A percentile compares a stretch with the other conserved stretches of the same genome.
Evolutionary conservation across 1,140 invertebrate species (phyloP).

Genomic region (Melipona quadrifasciata): DNA sequence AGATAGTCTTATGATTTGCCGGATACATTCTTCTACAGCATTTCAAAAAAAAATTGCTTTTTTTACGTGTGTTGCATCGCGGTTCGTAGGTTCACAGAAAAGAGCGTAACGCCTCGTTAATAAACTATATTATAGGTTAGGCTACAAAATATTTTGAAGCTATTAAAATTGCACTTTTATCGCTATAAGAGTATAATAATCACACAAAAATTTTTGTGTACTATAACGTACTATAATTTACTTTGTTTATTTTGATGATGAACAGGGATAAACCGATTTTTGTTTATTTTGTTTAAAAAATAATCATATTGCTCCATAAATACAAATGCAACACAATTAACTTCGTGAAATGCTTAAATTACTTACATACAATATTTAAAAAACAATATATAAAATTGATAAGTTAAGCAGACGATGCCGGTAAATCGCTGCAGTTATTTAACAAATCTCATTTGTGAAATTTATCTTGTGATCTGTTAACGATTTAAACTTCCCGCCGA

Average conservation of each 20-base stretch:
- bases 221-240: neutral
- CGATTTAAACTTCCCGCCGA: slow-evolving; percentile 5
- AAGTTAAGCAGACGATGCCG: neutral
- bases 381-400: too few species aligned
- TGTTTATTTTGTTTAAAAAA: neutral
- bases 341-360: neutral
- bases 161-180: neutral
- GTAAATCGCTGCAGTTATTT: neutral
- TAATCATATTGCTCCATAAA: neutral
- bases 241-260: too few species aligned
- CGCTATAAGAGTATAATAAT: neutral
- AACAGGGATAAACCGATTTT: neutral
- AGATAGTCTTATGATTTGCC: slow-evolving; percentile 95
- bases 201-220: neutral
- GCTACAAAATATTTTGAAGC: neutral
- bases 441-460: neutral
- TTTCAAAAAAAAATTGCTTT: slow-evolving; percentile 9
- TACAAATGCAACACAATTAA: neutral
- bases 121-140: slow-evolving; percentile 32
- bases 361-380: neutral
- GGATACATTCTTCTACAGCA: slow-evolving; percentile 81
- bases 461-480: neutral
- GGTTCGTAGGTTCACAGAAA: neutral
- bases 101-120: neutral
- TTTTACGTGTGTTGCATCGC: neutral